Percentiles rank a stretch among this genome's conserved stretches.
These are phyloP conservation scores for Rotaria socialis DNA, from an alignment of 2,888 invertebrate genomes.

Conservation along the genomic window DNA sequence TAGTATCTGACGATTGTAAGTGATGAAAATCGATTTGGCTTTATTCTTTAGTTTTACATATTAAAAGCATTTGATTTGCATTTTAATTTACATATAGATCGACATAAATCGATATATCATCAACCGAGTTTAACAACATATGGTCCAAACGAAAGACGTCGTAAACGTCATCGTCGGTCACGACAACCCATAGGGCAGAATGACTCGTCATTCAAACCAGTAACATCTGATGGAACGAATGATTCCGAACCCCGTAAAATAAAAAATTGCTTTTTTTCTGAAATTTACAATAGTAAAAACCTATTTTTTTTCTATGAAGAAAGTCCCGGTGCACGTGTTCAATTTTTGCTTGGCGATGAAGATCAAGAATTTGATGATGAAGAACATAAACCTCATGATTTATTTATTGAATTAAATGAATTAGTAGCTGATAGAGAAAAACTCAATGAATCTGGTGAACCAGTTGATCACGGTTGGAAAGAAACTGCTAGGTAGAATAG, in stretches of 20 bases:
- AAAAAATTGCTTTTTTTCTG: neutral
- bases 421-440: neutral
- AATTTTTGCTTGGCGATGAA: constrained; percentile 40
- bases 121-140: neutral
- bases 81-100: neutral
- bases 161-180: neutral
- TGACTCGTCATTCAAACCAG: neutral
- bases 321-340: constrained; percentile 29
- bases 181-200: neutral
- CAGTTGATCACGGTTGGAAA: constrained; percentile 34
- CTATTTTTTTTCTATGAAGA: neutral
- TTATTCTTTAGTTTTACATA: neutral
- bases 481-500: neutral
- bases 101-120: constrained; percentile 22
- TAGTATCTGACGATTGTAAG: neutral
- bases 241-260: neutral
- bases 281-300: no score
- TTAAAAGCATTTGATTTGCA: neutral
- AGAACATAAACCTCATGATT: constrained; percentile 45
- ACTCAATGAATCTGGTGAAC: neutral
- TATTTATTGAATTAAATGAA: constrained; percentile 46
- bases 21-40: neutral
- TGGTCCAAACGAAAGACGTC: neutral
- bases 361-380: constrained; percentile 39
- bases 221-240: neutral